phyloP scores from a whole-genome alignment of 2,113 vertebrate species.

The Arenaria interpres region DNA sequence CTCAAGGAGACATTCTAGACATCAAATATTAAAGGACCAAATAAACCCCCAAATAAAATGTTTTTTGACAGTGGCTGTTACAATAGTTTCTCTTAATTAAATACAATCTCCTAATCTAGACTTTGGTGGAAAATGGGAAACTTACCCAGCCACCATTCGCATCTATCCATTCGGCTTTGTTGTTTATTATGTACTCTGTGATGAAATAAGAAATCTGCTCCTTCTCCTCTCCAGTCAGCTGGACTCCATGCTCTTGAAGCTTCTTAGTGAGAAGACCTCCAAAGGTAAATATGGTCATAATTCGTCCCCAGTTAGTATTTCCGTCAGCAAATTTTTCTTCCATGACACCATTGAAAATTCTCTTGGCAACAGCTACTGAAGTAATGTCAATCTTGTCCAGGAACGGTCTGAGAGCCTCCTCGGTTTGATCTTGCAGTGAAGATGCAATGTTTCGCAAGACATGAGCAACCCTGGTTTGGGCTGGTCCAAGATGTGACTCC shows the following conservation, averaged over 20 bases:
- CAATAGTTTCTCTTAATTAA: neutral
- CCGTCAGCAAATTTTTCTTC: slow-evolving; percentile 76
- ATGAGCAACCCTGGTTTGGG: slow-evolving; percentile 43
- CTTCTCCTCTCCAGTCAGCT: slow-evolving; percentile 27
- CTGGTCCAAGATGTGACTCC: neutral
- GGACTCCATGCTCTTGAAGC: slow-evolving; percentile 39
- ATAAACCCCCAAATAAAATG: neutral
- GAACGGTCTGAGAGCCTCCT: slow-evolving; percentile 42
- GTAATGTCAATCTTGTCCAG: slow-evolving; percentile 58
- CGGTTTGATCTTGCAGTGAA: slow-evolving; percentile 61
- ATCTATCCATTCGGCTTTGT: slow-evolving; percentile 73
- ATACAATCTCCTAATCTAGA: neutral
- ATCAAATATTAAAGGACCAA: neutral
- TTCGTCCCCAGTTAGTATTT: slow-evolving; percentile 77
- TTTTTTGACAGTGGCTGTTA: neutral
- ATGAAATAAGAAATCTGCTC: slow-evolving; percentile 71
- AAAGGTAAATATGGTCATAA: slow-evolving; percentile 76
- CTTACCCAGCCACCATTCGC: slow-evolving; percentile 79
- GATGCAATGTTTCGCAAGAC: slow-evolving; percentile 62
- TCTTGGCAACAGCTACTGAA: slow-evolving; percentile 58
- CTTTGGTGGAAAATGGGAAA: neutral
- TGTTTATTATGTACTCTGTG: slow-evolving; percentile 72
- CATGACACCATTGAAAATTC: slow-evolving; percentile 73
- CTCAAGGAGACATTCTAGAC: neutral
- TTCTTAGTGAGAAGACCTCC: slow-evolving; percentile 74